Conservation (phyloP, 2,888 invertebrate genomes). For the Phasia obesa region DNA sequence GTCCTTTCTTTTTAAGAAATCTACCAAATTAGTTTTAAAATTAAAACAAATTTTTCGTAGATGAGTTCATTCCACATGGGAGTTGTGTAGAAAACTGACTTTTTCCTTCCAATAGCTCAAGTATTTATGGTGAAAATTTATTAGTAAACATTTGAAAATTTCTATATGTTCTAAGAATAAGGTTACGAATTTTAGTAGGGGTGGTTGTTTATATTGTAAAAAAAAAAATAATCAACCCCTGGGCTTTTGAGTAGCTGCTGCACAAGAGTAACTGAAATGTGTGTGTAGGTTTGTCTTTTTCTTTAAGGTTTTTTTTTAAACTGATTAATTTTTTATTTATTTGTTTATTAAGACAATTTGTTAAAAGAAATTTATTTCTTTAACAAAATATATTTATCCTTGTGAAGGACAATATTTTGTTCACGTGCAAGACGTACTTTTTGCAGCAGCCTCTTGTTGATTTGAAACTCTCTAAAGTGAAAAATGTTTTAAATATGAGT, state of each 20-base stretch:
- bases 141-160: not conserved
- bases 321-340: not conserved
- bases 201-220: not conserved
- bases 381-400: constrained; percentile 9
- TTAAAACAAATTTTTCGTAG: constrained; percentile 31
- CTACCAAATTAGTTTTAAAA: constrained; percentile 12
- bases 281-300: not conserved
- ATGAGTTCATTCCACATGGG: constrained; percentile 50
- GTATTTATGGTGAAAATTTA: constrained; percentile 17
- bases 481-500: too few species aligned
- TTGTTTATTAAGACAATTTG: not conserved
- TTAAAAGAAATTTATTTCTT: not conserved
- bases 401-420: constrained; percentile 39
- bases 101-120: not conserved
- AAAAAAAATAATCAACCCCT: not conserved
- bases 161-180: not conserved
- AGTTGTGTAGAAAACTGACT: constrained; percentile 40
- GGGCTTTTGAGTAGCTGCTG: not conserved
- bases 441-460: not conserved
- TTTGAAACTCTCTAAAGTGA: too few species aligned
- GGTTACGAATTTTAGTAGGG: not conserved
- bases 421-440: constrained; percentile 55
- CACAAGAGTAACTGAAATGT: not conserved
- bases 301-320: not conserved
- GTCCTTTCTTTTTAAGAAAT: not conserved